These are phyloP conservation scores for Tortrix viridana DNA, from an alignment of 2,888 invertebrate genomes.

Conservation along the genomic window DNA sequence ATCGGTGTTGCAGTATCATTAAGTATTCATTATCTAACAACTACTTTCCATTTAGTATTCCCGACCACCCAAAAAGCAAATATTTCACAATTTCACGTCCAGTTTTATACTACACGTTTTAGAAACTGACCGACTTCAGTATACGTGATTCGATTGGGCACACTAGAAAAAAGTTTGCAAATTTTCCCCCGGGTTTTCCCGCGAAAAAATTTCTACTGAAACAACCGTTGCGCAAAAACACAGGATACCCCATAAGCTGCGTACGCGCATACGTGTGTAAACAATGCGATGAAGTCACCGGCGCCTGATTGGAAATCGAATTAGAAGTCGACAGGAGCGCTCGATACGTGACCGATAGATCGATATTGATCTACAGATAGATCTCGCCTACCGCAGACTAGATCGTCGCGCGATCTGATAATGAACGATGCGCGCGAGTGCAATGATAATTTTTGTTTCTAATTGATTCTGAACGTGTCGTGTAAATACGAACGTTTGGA, in stretches of 20 bases:
- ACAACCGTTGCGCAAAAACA: slow-evolving; percentile 14
- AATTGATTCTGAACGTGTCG: slow-evolving; percentile 1
- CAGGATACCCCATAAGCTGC: slow-evolving; percentile 42
- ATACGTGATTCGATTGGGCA: too few relatives aligned
- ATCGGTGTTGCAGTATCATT: too few relatives aligned
- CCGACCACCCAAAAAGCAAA: too few relatives aligned
- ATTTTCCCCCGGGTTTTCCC: too few relatives aligned
- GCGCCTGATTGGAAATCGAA: slow-evolving; percentile 66
- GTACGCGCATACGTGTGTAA: slow-evolving; percentile 41
- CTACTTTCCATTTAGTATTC: too few relatives aligned
- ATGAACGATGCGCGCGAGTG: slow-evolving; percentile 22
- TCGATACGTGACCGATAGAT: slow-evolving; percentile 75
- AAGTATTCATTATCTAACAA: too few relatives aligned
- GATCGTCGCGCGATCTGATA: slow-evolving; percentile 38
- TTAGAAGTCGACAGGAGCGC: slow-evolving; percentile 54
- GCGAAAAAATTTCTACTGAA: neutral
- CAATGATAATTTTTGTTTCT: slow-evolving; percentile 14
- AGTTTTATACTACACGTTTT: too few relatives aligned
- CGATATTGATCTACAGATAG: slow-evolving; percentile 71
- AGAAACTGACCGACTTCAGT: too few relatives aligned
- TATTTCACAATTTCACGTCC: too few relatives aligned
- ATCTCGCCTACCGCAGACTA: slow-evolving; percentile 76
- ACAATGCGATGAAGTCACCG: slow-evolving; percentile 63
- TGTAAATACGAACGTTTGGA: neutral
- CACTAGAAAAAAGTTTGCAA: too few relatives aligned